Evolutionary conservation across 2,888 invertebrate genomes (phyloP), one percentile per base, ranked within the genome.

Genomic region (Nesidiocoris tenuis): DNA sequence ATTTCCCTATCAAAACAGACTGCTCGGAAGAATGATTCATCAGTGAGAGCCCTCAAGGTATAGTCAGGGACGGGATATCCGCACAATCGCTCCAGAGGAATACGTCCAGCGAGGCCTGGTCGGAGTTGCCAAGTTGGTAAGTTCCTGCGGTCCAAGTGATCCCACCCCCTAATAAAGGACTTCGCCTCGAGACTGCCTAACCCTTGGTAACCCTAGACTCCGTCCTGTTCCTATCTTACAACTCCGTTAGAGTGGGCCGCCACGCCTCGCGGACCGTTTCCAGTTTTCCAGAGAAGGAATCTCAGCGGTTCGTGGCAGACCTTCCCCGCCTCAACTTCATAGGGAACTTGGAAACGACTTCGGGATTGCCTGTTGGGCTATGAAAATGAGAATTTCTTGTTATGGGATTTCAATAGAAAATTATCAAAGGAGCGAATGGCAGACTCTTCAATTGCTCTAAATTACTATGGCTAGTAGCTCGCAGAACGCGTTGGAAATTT

Each of bases 91-190:
- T 39, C 19, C 56, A 67, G 56, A 55, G 24, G 21, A 55, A 67
- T 18, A 23, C n/a, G 22, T 39, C 67, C 67, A 67, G 21, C 57
- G 59, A 59, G 25, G 70, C 59, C 17, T 59, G 70, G 24, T 70
- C 25, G 39, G 39, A 70, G 70, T 70, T 59, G 23, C 17, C 23
- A 70, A 70, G 24, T 70, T 22, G 59, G 57, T 59, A 59, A 70
- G 70, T 70, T 70, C 70, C 23, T 59, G 70, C 61, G 70, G 70
- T 70, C 70, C 24, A 56, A 70, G 59, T 59, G 70, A 70, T 70
- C 59, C n/a, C 59, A 59, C 70, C 70, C 39, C 12, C 70, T 70
- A 70, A 70, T 70, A 70, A 70, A 70, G 70, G 70, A 70, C 70
- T 70, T 70, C 59, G 59, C 59, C 12, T 7, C 39, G 39, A 39